Evolutionary conservation across 2,113 vertebrate species (phyloP).

Genomic region (Chaetodon auriga): DNA sequence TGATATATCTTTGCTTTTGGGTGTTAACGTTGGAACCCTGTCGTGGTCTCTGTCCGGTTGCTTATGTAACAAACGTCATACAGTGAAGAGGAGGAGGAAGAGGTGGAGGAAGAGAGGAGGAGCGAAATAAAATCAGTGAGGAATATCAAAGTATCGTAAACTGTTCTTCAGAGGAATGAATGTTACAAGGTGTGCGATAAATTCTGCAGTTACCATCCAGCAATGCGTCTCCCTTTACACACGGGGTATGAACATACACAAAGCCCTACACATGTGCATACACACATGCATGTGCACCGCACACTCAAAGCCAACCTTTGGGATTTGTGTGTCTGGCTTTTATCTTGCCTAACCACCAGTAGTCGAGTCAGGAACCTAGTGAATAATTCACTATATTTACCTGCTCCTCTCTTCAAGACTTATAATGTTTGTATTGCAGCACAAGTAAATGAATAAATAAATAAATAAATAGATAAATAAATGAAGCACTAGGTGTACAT

Average conservation of each 20-base stretch:
- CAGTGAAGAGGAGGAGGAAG: slow-evolving; percentile 34
- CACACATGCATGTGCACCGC: slow-evolving; percentile 15
- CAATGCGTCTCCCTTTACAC: slow-evolving; percentile 12
- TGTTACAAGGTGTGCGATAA: not conserved
- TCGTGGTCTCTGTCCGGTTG: slow-evolving; percentile 49
- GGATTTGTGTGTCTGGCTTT: slow-evolving; percentile 55
- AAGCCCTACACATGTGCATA: not conserved
- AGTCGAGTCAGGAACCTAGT: slow-evolving; percentile 64
- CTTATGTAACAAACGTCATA: slow-evolving; percentile 74
- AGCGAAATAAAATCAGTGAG: slow-evolving; percentile 8
- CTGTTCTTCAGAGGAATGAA: slow-evolving; percentile 12
- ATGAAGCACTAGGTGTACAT: slow-evolving; percentile 70
- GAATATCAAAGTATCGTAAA: slow-evolving; percentile 32
- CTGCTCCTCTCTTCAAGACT: slow-evolving; percentile 65
- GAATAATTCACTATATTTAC: slow-evolving; percentile 84
- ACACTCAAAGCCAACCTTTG: slow-evolving; percentile 31
- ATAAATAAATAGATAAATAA: slow-evolving; percentile 75
- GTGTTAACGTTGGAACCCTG: slow-evolving; percentile 55
- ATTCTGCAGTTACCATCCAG: slow-evolving; percentile 1
- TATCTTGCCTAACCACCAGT: slow-evolving; percentile 64
- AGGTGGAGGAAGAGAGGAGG: slow-evolving; percentile 24
- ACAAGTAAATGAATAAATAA: slow-evolving; percentile 73
- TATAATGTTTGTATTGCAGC: slow-evolving; percentile 70
- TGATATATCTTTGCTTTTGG: slow-evolving; percentile 51
- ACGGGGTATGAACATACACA: slow-evolving; percentile 15